Evolutionary conservation across 2,888 invertebrate species (phyloP), one percentile per base, ranked within the genome.

Genomic region (Erynnis tages): DNA sequence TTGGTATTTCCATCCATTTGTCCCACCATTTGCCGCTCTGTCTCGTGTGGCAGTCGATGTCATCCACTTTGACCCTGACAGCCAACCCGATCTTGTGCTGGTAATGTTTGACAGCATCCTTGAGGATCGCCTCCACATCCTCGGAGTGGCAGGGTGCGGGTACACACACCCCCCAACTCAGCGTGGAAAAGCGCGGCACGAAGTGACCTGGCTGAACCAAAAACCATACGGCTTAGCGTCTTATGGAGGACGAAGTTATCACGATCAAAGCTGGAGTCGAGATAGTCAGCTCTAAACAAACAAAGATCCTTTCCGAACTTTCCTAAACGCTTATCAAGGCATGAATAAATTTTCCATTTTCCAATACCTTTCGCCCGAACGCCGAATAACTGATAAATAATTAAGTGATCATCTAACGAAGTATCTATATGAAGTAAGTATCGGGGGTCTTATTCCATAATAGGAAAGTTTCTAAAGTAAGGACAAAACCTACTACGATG

Each of bases 131-230:
- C 62, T 91, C 90, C 11, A 92, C 93, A 64, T 92, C 91, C 35
- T 90, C 85, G 14, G 91, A 85, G 13, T 90, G 83, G 69, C 94
- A 94, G 6, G 91, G 90, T 2, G 92, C 88, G 1, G 94, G 94
- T 40, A 94, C 82, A 68, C 94, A 94, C 13, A 94, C 75, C 0
- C 93, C 94, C 94, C 94, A 94, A 66, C 93, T 93, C 59, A 92
- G 82, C 57, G 93, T 92, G 16, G 93, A 92, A 78, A 93, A 94
- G 66, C 92, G 92, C 48, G 94, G 94, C 73, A 93, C 90, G 77
- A 94, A 93, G 82, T 94, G 93, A 75, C 92, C 92, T 67, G 93
- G 92, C 94, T 94, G 80, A 83, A 89, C 84, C 67, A 82, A 79
- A 66, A 78, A 67, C 32, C 40, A 63, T 54, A 62, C 67, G 60